These are phyloP conservation scores for Pterois miles DNA, from an alignment of 2,797 vertebrate species.

Conservation along the genomic window DNA sequence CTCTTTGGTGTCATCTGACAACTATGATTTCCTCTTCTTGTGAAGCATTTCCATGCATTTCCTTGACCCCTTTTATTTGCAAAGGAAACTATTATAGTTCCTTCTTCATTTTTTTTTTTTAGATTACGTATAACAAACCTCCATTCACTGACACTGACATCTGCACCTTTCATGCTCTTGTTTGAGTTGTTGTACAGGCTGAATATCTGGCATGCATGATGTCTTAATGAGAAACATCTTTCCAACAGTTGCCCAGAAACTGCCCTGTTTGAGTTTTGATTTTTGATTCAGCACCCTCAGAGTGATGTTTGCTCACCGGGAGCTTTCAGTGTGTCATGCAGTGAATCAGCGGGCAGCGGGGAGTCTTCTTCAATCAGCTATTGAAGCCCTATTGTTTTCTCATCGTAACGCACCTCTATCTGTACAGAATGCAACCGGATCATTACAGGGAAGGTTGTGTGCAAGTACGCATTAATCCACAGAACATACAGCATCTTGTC, in stretches of 20 bases:
- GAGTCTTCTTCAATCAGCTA: not conserved
- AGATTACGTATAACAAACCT: not conserved
- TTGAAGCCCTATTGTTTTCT: constrained; percentile 17
- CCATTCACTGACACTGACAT: not conserved
- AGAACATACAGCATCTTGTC: constrained; percentile 10
- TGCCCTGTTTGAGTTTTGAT: not conserved
- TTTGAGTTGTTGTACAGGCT: not conserved
- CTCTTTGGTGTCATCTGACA: not conserved
- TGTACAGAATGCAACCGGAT: not conserved
- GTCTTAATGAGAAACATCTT: not conserved
- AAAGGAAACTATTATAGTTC: not conserved
- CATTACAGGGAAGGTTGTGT: not conserved
- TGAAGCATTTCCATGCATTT: too few relatives aligned
- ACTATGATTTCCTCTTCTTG: not conserved
- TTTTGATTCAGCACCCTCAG: not conserved
- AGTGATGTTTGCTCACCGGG: constrained; percentile 20
- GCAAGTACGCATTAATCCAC: not conserved
- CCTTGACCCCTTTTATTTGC: not conserved
- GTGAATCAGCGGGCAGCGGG: not conserved
- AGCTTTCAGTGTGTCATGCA: not conserved
- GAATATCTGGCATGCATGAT: constrained; percentile 1
- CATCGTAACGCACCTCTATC: not conserved
- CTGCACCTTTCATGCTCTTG: not conserved
- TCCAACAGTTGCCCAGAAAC: constrained; percentile 1
- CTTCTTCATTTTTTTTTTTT: not conserved